Percentiles rank a stretch among this genome's conserved stretches.
phyloP scores from a whole-genome alignment of 2,888 invertebrate species.

The Operophtera brumata region DNA sequence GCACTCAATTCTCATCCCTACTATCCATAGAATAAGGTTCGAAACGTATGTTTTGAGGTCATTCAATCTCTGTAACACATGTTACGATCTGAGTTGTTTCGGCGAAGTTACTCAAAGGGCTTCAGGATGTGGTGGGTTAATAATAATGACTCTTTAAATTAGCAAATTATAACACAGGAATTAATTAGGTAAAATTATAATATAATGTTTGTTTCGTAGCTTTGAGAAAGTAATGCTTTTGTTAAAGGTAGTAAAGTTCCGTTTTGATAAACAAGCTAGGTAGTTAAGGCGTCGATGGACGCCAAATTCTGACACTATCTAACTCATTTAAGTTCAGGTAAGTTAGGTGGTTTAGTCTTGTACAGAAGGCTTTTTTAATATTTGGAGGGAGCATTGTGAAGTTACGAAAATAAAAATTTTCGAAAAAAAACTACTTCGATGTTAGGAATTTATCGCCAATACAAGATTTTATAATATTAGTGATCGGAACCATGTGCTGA shows the following conservation, averaged over 20 bases:
- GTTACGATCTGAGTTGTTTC: neutral
- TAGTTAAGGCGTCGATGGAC: too few relatives aligned
- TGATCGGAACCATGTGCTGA: too few relatives aligned
- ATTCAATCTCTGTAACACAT: neutral
- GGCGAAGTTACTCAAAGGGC: neutral
- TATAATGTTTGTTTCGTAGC: neutral
- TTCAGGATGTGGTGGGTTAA: neutral
- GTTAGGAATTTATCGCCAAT: too few relatives aligned
- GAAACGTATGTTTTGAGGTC: neutral
- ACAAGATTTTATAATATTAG: too few relatives aligned
- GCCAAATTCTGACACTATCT: too few relatives aligned
- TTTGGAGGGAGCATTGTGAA: too few relatives aligned
- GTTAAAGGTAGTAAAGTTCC: neutral
- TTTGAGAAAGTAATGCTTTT: neutral
- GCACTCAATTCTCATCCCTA: neutral
- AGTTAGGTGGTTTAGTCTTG: too few relatives aligned
- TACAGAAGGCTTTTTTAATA: too few relatives aligned
- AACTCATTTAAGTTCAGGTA: too few relatives aligned
- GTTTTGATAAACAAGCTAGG: neutral
- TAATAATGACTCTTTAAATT: slow-evolving; percentile 1
- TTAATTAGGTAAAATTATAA: neutral
- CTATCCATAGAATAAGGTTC: neutral
- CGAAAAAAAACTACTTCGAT: too few relatives aligned
- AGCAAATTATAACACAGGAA: slow-evolving; percentile 3
- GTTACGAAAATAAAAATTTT: too few relatives aligned